These are phyloP conservation scores for Solenopsis invicta DNA, from an alignment of 1,140 invertebrate genomes.

Conservation along the genomic window DNA sequence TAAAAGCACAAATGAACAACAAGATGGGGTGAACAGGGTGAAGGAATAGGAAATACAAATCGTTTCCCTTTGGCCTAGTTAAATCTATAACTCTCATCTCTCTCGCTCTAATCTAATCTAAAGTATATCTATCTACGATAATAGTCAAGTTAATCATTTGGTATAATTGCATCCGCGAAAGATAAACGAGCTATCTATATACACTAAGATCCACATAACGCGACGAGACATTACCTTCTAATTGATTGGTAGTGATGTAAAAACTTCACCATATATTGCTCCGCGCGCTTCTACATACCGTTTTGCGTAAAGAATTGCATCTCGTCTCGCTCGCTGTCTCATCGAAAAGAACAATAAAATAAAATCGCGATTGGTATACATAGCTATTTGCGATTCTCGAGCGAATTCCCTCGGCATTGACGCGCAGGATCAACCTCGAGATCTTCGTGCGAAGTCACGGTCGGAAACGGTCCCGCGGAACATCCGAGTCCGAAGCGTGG, in stretches of 20 bases:
- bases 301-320: neutral
- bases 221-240: slow-evolving; percentile 63
- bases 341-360: neutral
- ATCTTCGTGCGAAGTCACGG: neutral
- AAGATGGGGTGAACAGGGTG: neutral
- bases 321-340: slow-evolving; percentile 10
- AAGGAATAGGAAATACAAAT: slow-evolving; percentile 68
- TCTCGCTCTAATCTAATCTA: slow-evolving; percentile 34
- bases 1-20: slow-evolving; percentile 44
- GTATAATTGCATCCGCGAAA: slow-evolving; percentile 75
- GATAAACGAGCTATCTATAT: slow-evolving; percentile 72
- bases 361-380: neutral
- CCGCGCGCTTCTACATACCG: slow-evolving; percentile 36
- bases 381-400: slow-evolving; percentile 1
- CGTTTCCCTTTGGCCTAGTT: slow-evolving; percentile 61
- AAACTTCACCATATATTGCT: slow-evolving; percentile 71
- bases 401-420: neutral
- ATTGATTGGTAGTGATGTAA: slow-evolving; percentile 50
- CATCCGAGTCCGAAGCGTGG: neutral
- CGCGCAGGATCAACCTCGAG: neutral
- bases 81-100: slow-evolving; percentile 15
- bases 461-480: slow-evolving; percentile 4
- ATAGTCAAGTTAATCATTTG: slow-evolving; percentile 70
- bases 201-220: slow-evolving; percentile 69
- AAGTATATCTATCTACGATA: neutral